These are phyloP conservation scores for Suncus etruscus DNA, from an alignment of 2,113 vertebrate genomes.

Conservation along the genomic window DNA sequence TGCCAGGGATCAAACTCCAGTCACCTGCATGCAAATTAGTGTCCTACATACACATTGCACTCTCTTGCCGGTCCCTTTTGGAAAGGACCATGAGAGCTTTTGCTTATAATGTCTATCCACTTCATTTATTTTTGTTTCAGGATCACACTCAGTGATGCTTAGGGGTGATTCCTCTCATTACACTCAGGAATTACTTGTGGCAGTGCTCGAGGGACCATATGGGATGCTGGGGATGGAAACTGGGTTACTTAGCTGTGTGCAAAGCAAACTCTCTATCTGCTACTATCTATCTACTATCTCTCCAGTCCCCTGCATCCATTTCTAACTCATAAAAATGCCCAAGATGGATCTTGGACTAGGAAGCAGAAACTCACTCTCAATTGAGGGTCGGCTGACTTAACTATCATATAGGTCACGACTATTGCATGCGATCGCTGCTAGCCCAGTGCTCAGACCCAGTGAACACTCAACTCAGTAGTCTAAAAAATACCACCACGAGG, in stretches of 20 bases:
- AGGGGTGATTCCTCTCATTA: no score
- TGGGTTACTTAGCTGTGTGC: no score
- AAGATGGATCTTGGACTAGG: background rate
- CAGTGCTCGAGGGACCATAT: no score
- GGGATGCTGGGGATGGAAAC: no score
- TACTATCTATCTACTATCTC: no score
- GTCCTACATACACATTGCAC: no score
- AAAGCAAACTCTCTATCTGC: no score
- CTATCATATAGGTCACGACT: background rate
- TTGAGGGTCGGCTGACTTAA: background rate
- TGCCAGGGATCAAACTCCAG: no score
- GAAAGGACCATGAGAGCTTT: conserved; percentile 30
- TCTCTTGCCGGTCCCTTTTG: background rate
- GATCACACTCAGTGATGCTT: no score
- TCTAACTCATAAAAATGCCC: background rate
- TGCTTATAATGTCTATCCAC: background rate
- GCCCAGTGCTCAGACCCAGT: background rate
- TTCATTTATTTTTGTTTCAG: no score
- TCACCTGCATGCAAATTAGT: no score
- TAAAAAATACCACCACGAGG: conserved; percentile 1
- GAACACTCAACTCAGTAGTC: background rate
- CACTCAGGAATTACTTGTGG: no score
- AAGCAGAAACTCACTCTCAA: conserved; percentile 18
- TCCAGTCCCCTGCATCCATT: background rate
- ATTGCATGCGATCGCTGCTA: background rate